Conservation (phyloP, 2,888 invertebrate species). For the Cataglyphis rosenhaueri region DNA sequence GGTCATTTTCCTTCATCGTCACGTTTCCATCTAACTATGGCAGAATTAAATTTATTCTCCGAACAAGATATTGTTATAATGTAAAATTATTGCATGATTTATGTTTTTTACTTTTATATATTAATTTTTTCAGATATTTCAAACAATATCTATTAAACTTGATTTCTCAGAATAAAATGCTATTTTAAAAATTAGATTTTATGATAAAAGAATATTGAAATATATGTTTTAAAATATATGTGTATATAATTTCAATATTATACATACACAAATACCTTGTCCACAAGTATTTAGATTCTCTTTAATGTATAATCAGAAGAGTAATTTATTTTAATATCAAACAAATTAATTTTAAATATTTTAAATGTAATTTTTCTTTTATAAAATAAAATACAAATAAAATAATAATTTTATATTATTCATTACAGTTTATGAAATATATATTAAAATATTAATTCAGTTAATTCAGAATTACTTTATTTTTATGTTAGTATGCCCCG, state of each 20-base stretch:
- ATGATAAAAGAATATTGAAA: background rate
- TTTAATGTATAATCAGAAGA: background rate
- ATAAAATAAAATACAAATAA: background rate
- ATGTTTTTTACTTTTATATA: background rate
- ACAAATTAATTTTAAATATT: background rate
- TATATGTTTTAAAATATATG: background rate
- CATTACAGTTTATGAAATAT: background rate
- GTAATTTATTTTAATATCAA: background rate
- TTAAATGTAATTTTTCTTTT: background rate
- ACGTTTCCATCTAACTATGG: background rate
- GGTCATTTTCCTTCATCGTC: conserved; percentile 22
- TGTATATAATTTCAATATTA: background rate
- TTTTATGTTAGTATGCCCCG: background rate
- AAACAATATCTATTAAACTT: background rate
- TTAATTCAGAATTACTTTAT: background rate
- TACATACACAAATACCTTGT: background rate
- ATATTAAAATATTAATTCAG: background rate
- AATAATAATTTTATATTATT: background rate
- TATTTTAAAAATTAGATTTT: background rate
- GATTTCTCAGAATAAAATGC: background rate
- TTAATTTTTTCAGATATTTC: background rate
- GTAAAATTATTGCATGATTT: background rate
- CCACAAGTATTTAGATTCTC: background rate
- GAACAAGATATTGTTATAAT: conserved; percentile 9
- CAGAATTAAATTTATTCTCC: conserved; percentile 11